Conservation (phyloP, 2,797 vertebrate genomes). For the Decapterus maruadsi region DNA sequence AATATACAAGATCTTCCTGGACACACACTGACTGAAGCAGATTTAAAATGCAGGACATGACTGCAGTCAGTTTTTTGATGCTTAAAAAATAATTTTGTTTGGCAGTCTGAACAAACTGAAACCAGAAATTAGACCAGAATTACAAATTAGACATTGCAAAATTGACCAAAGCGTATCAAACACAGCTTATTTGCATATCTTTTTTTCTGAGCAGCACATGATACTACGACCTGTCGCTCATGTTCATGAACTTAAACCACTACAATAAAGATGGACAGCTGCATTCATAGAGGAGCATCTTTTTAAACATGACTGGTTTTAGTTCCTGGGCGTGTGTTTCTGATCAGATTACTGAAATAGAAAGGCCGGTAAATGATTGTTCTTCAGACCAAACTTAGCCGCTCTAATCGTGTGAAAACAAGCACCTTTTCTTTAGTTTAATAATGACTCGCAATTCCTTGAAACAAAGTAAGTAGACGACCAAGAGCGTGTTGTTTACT, state of each 20-base stretch:
- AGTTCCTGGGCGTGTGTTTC: constrained; percentile 12
- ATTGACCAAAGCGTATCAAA: neutral
- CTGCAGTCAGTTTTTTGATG: neutral
- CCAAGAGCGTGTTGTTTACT: neutral
- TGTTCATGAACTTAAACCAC: constrained; percentile 1
- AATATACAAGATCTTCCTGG: neutral
- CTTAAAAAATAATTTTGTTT: neutral
- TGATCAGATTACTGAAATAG: neutral
- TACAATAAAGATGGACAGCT: neutral
- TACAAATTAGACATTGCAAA: neutral
- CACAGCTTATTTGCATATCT: constrained; percentile 48
- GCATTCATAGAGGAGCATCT: neutral
- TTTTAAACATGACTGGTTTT: neutral
- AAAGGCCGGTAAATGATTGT: neutral
- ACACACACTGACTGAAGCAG: neutral
- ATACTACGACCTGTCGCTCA: constrained; percentile 15
- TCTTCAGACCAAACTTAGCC: neutral
- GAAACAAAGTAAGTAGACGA: neutral
- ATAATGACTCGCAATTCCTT: neutral
- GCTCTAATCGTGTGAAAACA: neutral
- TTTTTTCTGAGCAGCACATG: constrained; percentile 23
- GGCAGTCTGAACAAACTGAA: neutral
- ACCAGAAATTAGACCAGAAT: no score
- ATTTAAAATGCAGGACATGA: neutral
- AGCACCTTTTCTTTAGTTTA: neutral